A percentile compares a stretch with the other conserved stretches of the same genome.
phyloP scores from a whole-genome alignment of 1,140 invertebrate species.

The Zelostemma sp. region DNA sequence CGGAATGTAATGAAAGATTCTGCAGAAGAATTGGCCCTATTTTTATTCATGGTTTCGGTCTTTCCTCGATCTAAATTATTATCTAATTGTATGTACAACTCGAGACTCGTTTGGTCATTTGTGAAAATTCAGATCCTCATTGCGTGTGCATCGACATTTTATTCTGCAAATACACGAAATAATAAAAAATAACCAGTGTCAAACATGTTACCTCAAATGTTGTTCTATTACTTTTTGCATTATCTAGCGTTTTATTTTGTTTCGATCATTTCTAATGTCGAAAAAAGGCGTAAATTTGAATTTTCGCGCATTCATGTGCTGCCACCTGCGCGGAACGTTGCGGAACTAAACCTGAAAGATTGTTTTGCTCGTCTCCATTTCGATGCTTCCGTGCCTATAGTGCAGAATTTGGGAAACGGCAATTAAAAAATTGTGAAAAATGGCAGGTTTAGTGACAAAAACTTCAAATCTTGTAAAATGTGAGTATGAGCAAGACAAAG shows the following conservation, averaged over 20 bases:
- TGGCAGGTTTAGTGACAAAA: background rate
- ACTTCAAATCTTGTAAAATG: background rate
- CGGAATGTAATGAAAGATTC: constrained; percentile 41
- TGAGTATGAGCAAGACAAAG: background rate
- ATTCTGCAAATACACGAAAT: constrained; percentile 29
- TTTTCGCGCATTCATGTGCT: background rate
- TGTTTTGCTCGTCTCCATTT: background rate
- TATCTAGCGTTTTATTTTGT: background rate
- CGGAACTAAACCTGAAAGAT: background rate
- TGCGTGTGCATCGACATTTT: constrained; percentile 29
- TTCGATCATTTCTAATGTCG: background rate
- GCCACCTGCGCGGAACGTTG: background rate
- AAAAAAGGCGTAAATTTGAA: background rate
- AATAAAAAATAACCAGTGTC: constrained; percentile 11
- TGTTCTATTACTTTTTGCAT: background rate
- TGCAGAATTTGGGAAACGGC: background rate
- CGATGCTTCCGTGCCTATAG: background rate
- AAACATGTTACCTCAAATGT: constrained; percentile 9
- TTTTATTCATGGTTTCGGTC: constrained; percentile 36
- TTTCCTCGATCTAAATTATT: constrained; percentile 12
- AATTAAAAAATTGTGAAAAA: background rate
- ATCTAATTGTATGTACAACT: constrained; percentile 1
- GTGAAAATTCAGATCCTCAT: background rate
- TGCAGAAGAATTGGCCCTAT: constrained; percentile 28
- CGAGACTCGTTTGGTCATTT: background rate